Evolutionary conservation across 2,113 vertebrate genomes (phyloP).

Genomic region (Silurus meridionalis): DNA sequence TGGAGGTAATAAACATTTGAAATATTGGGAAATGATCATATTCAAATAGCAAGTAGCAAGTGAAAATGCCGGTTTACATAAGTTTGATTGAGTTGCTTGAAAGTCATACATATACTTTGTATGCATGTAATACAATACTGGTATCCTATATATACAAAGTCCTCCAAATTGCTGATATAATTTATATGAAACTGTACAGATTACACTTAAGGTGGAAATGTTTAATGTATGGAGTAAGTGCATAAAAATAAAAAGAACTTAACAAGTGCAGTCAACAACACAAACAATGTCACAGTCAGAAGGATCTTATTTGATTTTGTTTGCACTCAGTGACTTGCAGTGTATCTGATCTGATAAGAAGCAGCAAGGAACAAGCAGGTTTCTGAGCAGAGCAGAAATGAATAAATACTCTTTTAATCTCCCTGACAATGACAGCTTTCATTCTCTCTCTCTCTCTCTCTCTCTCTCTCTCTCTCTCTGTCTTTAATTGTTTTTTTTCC

Average conservation of each 20-base stretch:
- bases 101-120: not conserved
- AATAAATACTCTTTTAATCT: constrained; percentile 34
- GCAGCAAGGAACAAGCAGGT: constrained; percentile 12
- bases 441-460: not conserved
- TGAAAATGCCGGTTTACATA: not conserved
- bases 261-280: constrained; percentile 37
- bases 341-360: constrained; percentile 27
- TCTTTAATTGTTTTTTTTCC: not conserved
- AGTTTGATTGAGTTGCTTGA: not conserved
- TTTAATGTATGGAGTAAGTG: too few species aligned
- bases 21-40: not conserved
- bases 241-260: not conserved
- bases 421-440: constrained; percentile 3
- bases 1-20: not conserved
- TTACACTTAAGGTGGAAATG: not conserved
- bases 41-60: not conserved
- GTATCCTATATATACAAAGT: not conserved
- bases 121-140: not conserved
- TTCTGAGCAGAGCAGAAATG: constrained; percentile 19
- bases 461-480: not conserved
- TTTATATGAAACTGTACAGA: not conserved
- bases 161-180: not conserved
- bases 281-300: constrained; percentile 23
- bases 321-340: constrained; percentile 27
- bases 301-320: constrained; percentile 44